Evolutionary conservation across 2,797 vertebrate genomes (phyloP).

Genomic region (Peromyscus aztecus): DNA sequence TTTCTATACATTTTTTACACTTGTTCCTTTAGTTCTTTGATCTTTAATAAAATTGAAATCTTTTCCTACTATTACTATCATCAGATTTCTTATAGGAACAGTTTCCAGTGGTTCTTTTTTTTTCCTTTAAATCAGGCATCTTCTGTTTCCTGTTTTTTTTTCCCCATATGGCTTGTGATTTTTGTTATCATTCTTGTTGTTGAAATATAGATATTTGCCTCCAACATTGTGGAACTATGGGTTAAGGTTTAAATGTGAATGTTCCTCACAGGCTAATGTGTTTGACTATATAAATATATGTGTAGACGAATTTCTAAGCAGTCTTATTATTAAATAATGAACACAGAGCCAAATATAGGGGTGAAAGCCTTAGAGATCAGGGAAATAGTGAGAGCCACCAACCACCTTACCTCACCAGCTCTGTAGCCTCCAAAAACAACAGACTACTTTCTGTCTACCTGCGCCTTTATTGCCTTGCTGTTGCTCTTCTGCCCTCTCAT

Average conservation of each 20-base stretch:
- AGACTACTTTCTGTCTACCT: no score
- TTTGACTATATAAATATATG: background rate
- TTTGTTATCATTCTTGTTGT: background rate
- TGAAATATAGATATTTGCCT: background rate
- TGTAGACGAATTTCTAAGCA: no score
- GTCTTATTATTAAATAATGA: no score
- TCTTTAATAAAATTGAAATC: background rate
- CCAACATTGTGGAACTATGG: background rate
- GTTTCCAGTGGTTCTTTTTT: background rate
- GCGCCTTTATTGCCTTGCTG: no score
- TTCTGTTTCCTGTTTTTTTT: background rate
- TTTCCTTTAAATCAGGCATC: background rate
- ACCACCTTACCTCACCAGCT: no score
- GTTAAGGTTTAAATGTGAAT: background rate
- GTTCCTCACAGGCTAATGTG: background rate
- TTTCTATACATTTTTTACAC: background rate
- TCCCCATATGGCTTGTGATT: background rate
- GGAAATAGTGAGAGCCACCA: no score
- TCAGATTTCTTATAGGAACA: background rate
- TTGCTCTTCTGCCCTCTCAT: no score
- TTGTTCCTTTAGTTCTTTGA: background rate
- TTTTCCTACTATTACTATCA: background rate
- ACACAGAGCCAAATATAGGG: no score
- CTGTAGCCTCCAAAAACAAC: no score
- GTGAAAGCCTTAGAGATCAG: no score